phyloP scores from a whole-genome alignment of 2,797 vertebrate genomes.

The Leptatherina wallacei region DNA sequence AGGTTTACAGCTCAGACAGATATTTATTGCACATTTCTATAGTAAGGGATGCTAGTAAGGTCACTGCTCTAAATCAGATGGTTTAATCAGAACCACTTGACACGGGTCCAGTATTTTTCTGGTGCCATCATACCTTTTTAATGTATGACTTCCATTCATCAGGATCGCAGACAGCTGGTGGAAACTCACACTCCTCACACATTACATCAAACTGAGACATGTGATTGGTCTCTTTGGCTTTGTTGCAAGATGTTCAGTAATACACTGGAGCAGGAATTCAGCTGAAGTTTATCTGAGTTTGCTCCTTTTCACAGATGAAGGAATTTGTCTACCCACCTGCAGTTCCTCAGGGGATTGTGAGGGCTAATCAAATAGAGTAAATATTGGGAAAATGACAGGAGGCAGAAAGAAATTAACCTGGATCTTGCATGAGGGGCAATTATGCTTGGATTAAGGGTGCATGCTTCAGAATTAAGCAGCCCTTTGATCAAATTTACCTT shows the following conservation, averaged over 20 bases:
- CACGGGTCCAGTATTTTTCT: background rate
- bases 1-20: constrained; percentile 18
- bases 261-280: background rate
- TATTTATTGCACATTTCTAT: constrained; percentile 23
- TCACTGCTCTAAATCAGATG: constrained; percentile 17
- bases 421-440: background rate
- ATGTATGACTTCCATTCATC: background rate
- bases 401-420: background rate
- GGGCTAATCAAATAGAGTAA: background rate
- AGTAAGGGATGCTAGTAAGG: constrained; percentile 1
- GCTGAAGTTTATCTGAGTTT: constrained; percentile 3
- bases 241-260: background rate
- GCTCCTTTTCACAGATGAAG: background rate
- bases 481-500: constrained; percentile 11
- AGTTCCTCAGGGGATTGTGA: background rate
- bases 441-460: constrained; percentile 3
- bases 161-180: background rate
- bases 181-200: background rate
- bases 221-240: background rate
- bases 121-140: constrained; percentile 4
- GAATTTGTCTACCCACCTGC: background rate
- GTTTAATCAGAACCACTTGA: constrained; percentile 18
- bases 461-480: constrained; percentile 3
- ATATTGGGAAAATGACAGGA: background rate
- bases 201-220: background rate